Evolutionary conservation across 1,140 invertebrate genomes (phyloP), one percentile per base, ranked within the genome.

Genomic region (Bradysia coprophila): DNA sequence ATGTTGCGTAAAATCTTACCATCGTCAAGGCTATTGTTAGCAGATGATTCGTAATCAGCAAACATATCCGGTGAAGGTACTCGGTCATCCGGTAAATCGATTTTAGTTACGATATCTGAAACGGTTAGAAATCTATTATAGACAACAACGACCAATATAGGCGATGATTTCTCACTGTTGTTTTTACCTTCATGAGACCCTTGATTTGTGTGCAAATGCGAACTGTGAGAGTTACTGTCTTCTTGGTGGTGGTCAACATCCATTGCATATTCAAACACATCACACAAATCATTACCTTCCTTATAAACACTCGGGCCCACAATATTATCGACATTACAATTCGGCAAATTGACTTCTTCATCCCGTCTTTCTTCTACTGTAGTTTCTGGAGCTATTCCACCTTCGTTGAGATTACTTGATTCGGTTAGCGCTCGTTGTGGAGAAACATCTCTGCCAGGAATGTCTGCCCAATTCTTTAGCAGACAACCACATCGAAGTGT

Each of bases 381-480:
- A 28, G 13, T 28, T 13, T 8, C 13, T 28, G 13, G 6, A 8
- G 6, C 13, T 28, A 13, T 13, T 8, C 6, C 13, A 28, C 24
- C 24, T 28, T 28, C 24, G 6, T 28, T 28, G 24, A 28, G 13
- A 8, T 13, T 28, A 28, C 13, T 28, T n/a, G n/a, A n/a, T 13
- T 28, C 6, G 6, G 6, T 6, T 8, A 6, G 6, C 6, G 13
- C 24, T 28, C 13, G 6, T 6, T 28, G 6, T 6, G 24, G 24
- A 6, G 24, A 28, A 6, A 28, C 24, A 23, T 61, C 62, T 50
- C 65, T 52, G 2, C 64, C 65, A 15, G 65, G 64, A 42, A 67
- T 66, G 31, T 53, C 45, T 2, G 54, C 53, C 62, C 63, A 67
- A 49, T 64, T 54, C 50, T 48, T 56, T 40, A 66, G 44, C 37